Percentiles rank a stretch among this genome's conserved stretches.
These are phyloP conservation scores for Amphiprion clarkii DNA, from an alignment of 2,797 vertebrate genomes.

Conservation along the genomic window DNA sequence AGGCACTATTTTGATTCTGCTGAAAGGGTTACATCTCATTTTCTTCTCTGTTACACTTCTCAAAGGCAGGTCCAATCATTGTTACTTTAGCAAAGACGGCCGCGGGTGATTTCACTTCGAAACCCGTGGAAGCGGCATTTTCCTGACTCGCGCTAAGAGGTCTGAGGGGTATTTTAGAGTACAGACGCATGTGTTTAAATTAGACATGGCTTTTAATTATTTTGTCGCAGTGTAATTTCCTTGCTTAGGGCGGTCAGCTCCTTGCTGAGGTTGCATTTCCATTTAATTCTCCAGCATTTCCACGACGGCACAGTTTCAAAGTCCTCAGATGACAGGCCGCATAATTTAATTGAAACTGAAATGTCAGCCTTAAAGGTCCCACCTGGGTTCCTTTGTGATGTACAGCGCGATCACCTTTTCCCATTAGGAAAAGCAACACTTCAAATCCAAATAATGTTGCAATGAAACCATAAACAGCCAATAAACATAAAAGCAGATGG, in stretches of 20 bases:
- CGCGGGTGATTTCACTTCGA: slow-evolving; percentile 60
- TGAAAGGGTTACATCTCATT: slow-evolving; percentile 55
- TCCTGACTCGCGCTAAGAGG: slow-evolving; percentile 52
- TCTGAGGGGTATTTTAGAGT: slow-evolving; percentile 69
- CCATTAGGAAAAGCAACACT: slow-evolving; percentile 15
- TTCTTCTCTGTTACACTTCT: slow-evolving; percentile 44
- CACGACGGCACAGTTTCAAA: slow-evolving; percentile 39
- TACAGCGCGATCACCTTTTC: neutral
- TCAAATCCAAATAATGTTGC: slow-evolving; percentile 29
- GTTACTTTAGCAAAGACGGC: slow-evolving; percentile 40
- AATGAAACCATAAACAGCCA: slow-evolving; percentile 19
- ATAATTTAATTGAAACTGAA: slow-evolving; percentile 73
- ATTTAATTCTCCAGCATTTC: slow-evolving; percentile 69
- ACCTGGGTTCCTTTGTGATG: slow-evolving; percentile 43
- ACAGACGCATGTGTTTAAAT: slow-evolving; percentile 78
- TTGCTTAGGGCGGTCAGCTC: slow-evolving; percentile 72
- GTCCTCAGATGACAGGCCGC: slow-evolving; percentile 41
- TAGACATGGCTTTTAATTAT: slow-evolving; percentile 86
- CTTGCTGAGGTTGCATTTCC: slow-evolving; percentile 79
- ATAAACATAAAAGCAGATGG: slow-evolving; percentile 10
- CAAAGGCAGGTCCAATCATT: slow-evolving; percentile 57
- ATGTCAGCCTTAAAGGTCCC: slow-evolving; percentile 72
- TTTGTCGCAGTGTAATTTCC: slow-evolving; percentile 82
- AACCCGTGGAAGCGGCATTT: slow-evolving; percentile 79
- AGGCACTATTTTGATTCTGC: slow-evolving; percentile 17